These are phyloP conservation scores for Chiloscyllium punctatum DNA, from an alignment of 2,797 vertebrate species.

Conservation along the genomic window DNA sequence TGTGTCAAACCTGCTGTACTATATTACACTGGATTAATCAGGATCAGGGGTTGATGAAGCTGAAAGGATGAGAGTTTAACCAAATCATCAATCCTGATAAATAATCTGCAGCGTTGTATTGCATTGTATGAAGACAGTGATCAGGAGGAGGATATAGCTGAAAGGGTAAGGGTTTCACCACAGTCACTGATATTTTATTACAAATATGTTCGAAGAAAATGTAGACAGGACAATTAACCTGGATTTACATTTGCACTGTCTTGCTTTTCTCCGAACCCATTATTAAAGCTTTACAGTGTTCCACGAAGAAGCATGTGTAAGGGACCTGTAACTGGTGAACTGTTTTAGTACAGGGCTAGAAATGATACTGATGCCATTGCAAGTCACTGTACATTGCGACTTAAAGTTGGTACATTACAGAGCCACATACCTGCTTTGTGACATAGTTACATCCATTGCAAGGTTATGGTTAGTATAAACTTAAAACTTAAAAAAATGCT, in stretches of 20 bases:
- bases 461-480: neutral
- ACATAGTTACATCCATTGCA: neutral
- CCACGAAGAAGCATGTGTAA: neutral
- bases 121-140: neutral
- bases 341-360: neutral
- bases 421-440: neutral
- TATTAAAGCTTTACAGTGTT: neutral
- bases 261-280: neutral
- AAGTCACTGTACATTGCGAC: neutral
- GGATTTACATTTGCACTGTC: constrained; percentile 31
- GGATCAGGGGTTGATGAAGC: constrained; percentile 37
- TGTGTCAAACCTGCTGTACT: constrained; percentile 33
- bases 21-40: constrained; percentile 38
- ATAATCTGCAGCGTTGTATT: constrained; percentile 32
- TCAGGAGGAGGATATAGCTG: constrained; percentile 18
- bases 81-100: constrained; percentile 39
- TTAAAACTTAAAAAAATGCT: neutral
- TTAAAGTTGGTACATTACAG: neutral
- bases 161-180: constrained; percentile 32
- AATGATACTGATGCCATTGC: neutral
- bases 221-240: neutral
- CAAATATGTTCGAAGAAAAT: constrained; percentile 24
- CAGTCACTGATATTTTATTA: neutral
- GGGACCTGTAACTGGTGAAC: neutral
- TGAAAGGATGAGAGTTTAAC: constrained; percentile 33